These are phyloP conservation scores for Columba livia DNA, from an alignment of 2,113 vertebrate genomes.

Conservation along the genomic window DNA sequence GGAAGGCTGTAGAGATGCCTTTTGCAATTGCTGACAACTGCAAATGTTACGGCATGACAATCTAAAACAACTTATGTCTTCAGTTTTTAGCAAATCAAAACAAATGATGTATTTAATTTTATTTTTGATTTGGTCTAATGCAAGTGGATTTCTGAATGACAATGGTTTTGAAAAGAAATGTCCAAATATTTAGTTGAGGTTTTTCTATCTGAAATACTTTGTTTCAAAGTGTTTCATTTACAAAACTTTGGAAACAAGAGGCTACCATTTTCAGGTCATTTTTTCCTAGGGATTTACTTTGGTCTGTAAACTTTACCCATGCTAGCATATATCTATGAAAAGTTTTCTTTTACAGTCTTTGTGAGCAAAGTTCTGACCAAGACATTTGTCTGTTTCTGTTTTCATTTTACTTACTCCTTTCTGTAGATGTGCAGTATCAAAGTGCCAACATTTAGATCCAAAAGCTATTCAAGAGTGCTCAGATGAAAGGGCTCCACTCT, in stretches of 20 bases:
- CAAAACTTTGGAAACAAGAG: background rate
- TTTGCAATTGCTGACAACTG: background rate
- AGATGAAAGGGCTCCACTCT: slow-evolving; percentile 19
- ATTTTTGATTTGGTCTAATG: background rate
- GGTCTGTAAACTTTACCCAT: background rate
- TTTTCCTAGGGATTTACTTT: background rate
- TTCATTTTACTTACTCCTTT: slow-evolving; percentile 6
- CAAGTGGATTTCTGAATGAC: background rate
- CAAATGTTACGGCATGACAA: background rate
- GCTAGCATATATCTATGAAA: background rate
- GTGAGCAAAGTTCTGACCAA: background rate
- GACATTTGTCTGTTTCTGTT: background rate
- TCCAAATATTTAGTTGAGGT: background rate
- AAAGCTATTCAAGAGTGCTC: background rate
- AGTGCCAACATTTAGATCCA: background rate
- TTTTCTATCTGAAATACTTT: background rate
- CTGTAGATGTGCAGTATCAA: background rate
- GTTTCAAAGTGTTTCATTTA: background rate
- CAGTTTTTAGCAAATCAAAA: background rate
- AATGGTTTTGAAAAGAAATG: background rate
- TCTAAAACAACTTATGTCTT: background rate
- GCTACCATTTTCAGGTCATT: background rate
- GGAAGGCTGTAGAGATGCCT: background rate
- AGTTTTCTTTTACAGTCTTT: background rate
- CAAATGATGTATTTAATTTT: background rate